Conservation (phyloP, 2,113 vertebrate genomes). For the Pyxicephalus adspersus region DNA sequence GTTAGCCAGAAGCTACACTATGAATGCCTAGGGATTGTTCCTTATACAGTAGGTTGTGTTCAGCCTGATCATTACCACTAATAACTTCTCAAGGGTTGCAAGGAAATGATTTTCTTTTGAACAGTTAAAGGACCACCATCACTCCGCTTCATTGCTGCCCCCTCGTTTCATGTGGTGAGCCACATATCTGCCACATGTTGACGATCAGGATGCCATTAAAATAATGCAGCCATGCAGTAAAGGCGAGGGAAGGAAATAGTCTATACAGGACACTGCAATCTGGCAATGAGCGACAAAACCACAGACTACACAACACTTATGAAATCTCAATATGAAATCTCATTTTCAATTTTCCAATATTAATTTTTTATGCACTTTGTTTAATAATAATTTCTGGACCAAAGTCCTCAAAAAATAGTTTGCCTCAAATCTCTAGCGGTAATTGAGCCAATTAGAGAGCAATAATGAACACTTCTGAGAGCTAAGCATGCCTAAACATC, state of each 20-base stretch:
- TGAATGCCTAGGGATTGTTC: conserved; percentile 7
- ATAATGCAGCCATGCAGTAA: conserved; percentile 30
- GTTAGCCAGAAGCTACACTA: conserved; percentile 1
- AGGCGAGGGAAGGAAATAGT: conserved; percentile 15
- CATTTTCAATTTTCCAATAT: not conserved
- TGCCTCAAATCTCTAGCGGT: no score
- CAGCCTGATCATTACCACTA: conserved; percentile 7
- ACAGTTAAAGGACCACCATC: conserved; percentile 23
- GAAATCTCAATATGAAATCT: not conserved
- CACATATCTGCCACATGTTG: conserved; percentile 18
- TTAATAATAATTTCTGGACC: no score
- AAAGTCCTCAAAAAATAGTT: no score
- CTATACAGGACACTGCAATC: not conserved
- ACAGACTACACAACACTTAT: no score
- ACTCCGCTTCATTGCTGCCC: not conserved
- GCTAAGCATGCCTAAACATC: no score
- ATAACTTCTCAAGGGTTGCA: conserved; percentile 1
- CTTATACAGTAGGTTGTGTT: not conserved
- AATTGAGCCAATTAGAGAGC: no score
- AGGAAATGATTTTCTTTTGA: conserved; percentile 31
- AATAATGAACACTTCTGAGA: no score
- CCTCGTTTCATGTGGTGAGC: conserved; percentile 34
- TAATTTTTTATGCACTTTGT: no score
- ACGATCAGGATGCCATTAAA: conserved; percentile 35
- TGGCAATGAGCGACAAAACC: conserved; percentile 10